These are phyloP conservation scores for Gambusia affinis DNA, from an alignment of 2,113 vertebrate genomes.

Conservation along the genomic window DNA sequence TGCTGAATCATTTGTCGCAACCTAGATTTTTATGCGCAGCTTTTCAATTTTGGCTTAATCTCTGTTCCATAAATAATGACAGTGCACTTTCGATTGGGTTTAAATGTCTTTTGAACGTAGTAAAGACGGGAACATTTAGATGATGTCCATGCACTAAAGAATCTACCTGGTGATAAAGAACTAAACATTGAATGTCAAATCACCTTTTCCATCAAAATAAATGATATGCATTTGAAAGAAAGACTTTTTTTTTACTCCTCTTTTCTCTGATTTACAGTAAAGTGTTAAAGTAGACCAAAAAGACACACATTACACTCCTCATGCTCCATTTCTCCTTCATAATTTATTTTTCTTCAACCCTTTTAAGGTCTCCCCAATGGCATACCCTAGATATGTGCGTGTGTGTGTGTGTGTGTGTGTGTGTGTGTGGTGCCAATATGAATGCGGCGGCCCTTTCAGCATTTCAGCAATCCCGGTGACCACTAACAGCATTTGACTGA, in stretches of 20 bases:
- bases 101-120: no score
- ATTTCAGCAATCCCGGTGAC: conserved; percentile 16
- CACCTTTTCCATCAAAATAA: neutral
- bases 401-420: neutral
- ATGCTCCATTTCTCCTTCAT: conserved; percentile 1
- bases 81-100: no score
- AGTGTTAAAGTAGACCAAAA: conserved; percentile 9
- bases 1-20: no score
- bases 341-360: conserved; percentile 19
- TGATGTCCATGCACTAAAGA: no score
- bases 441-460: conserved; percentile 15
- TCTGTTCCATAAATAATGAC: no score
- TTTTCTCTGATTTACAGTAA: neutral
- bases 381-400: neutral
- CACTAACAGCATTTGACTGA: neutral
- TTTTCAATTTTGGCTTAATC: no score
- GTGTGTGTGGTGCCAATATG: neutral
- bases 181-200: neutral
- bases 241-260: neutral
- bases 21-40: no score
- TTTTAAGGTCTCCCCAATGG: conserved; percentile 9
- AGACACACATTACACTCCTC: neutral
- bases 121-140: no score
- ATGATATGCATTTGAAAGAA: neutral
- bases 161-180: neutral